Evolutionary conservation across 2,888 invertebrate genomes (phyloP), one percentile per base, ranked within the genome.

Genomic region (Drosophila neoperkinsi): DNA sequence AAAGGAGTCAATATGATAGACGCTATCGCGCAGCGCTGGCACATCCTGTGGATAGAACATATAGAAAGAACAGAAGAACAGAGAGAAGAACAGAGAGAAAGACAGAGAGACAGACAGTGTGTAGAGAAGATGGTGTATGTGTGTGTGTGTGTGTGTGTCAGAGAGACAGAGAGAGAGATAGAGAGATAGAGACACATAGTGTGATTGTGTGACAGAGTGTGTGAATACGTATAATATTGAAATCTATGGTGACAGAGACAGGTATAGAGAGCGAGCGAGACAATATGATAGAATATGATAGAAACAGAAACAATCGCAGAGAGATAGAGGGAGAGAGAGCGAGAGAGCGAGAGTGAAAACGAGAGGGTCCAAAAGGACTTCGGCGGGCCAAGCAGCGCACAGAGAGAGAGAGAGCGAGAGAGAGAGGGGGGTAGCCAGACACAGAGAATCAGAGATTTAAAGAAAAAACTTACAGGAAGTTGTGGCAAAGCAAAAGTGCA

Each of bases 1-100:
- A 79, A 92, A 93, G 68, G 92, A 90, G 80, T 93, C 93, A 85
- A 93, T 93, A 82, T 92, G 92, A 91, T 90, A 92, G 84, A 92
- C 83, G 79, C 92, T 91, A 80, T 90, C 83, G 71, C 84, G 74
- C 63, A 90, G 77, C 41, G 83, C 90, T 77, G 93, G 92, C 84
- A 91, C 86, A 73, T 92, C 92, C 93, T 93, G 92, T 86, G 91
- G 80, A 91, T 89, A 88, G 71, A 90, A 80, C 79, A 84, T 69
- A 91, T 72, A 85, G 81, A 90, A 74, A 74, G 57, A 77, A 76
- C 77, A 81, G 63, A 71, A 72, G 71, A 77, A 68, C 80, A 86
- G 81, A 84, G 74, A 85, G 77, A 90, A 84, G 81, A 82, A 81
- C 66, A 82, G 63, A 88, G 28, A 71, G 67, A 78, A 10, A 69